A percentile compares a stretch with the other conserved stretches of the same genome.
phyloP scores from a whole-genome alignment of 2,113 vertebrate genomes.

The Ceyx melanurus region DNA sequence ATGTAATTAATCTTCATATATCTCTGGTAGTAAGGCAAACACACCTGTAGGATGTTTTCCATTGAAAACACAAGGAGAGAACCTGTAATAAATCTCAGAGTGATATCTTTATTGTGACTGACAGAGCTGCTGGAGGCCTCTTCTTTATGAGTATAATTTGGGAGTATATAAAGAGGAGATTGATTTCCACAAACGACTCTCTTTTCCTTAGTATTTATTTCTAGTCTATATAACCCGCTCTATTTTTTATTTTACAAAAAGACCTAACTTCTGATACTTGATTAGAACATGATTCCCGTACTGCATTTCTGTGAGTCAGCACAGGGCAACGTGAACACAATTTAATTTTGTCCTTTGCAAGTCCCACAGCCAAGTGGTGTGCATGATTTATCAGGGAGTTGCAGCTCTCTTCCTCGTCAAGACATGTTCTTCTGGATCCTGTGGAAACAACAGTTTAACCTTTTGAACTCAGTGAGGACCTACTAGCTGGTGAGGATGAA shows the following conservation, averaged over 20 bases:
- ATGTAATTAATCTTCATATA: slow-evolving; percentile 76
- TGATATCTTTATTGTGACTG: slow-evolving; percentile 74
- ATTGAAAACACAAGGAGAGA: slow-evolving; percentile 68
- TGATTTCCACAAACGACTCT: slow-evolving; percentile 62
- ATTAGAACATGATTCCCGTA: slow-evolving; percentile 18
- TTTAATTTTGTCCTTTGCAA: not conserved
- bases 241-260: slow-evolving; percentile 28
- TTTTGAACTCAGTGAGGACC: slow-evolving; percentile 45
- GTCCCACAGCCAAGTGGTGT: not conserved
- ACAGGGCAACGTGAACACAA: not conserved
- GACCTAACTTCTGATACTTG: not conserved
- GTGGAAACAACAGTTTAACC: slow-evolving; percentile 62
- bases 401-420: slow-evolving; percentile 39
- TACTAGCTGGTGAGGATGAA: slow-evolving; percentile 28
- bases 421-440: slow-evolving; percentile 57
- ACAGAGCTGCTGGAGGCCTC: slow-evolving; percentile 71
- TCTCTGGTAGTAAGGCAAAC: slow-evolving; percentile 67
- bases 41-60: slow-evolving; percentile 77
- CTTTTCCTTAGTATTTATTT: slow-evolving; percentile 52
- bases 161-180: slow-evolving; percentile 67
- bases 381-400: slow-evolving; percentile 48
- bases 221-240: not conserved
- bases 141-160: slow-evolving; percentile 76
- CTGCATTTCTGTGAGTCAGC: slow-evolving; percentile 16
- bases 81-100: slow-evolving; percentile 73